A percentile compares a stretch with the other conserved stretches of the same genome.
Conservation (phyloP, 35 echinoderm and acorn worm species). For the Heliocidaris erythrogramma region DNA sequence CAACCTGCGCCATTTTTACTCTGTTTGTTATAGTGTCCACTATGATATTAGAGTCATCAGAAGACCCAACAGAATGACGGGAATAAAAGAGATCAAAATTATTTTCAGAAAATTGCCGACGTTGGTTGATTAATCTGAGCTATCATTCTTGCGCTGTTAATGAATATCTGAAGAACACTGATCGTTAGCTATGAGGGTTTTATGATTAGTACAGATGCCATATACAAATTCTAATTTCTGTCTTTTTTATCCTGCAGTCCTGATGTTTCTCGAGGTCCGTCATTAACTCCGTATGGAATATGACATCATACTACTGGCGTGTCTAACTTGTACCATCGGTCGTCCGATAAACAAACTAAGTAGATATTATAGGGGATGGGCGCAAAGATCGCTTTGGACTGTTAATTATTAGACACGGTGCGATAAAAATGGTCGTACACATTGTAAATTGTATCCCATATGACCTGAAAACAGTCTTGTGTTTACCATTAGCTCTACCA, state of each 20-base stretch:
- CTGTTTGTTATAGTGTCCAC: background rate
- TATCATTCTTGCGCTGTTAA: background rate
- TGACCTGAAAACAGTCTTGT: too few species aligned
- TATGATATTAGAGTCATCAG: background rate
- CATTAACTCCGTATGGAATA: background rate
- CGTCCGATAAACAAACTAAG: background rate
- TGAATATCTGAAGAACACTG: background rate
- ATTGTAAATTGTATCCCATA: background rate
- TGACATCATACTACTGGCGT: background rate
- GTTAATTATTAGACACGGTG: background rate
- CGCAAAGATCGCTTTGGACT: background rate
- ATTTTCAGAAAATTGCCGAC: background rate
- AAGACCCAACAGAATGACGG: background rate
- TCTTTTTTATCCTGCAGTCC: background rate
- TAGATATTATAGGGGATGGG: background rate
- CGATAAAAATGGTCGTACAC: background rate
- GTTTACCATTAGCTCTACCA: too few species aligned
- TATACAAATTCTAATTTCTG: too few species aligned
- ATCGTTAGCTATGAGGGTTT: background rate
- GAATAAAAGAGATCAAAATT: background rate
- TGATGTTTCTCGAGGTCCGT: background rate
- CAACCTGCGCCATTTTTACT: background rate
- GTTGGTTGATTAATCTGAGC: background rate
- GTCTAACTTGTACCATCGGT: background rate
- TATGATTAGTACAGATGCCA: background rate